A percentile compares a stretch with the other conserved stretches of the same genome.
Conservation (phyloP, 92 coral and sea anemone genomes). For the Parazoanthus swiftii region DNA sequence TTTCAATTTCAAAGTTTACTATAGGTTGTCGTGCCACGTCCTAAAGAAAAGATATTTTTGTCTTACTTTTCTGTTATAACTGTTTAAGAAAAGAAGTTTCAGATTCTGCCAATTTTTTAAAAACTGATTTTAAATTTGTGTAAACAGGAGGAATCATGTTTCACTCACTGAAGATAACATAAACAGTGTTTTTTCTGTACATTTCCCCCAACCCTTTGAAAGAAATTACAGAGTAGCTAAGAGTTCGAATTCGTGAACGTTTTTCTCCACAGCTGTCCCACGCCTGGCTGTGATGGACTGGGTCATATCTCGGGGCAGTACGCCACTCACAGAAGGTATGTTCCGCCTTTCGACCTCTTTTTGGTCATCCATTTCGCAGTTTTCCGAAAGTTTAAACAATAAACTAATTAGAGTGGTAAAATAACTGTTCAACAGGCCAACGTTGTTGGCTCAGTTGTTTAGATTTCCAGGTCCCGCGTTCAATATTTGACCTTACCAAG, state of each 20-base stretch:
- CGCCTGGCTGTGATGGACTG: constrained; percentile 96
- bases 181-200: not conserved
- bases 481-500: not conserved
- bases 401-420: not conserved
- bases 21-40: too few species aligned
- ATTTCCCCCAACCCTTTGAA: not conserved
- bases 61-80: too few species aligned
- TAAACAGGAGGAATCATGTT: too few species aligned
- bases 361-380: not conserved
- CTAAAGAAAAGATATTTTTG: too few species aligned
- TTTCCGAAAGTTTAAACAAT: not conserved
- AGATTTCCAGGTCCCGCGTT: not conserved
- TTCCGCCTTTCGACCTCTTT: not conserved
- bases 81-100: too few species aligned
- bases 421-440: too few species aligned
- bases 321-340: constrained; percentile 95
- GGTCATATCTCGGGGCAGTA: constrained; percentile 98
- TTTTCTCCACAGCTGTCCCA: constrained; percentile 74
- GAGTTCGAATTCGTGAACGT: not conserved
- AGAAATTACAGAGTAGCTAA: not conserved
- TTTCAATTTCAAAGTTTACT: too few species aligned
- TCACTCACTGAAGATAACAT: not conserved
- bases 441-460: too few species aligned
- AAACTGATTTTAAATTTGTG: too few species aligned
- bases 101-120: too few species aligned